These are phyloP conservation scores for Diadema setosum DNA, from an alignment of 35 echinoderm and acorn worm genomes.

Conservation along the genomic window DNA sequence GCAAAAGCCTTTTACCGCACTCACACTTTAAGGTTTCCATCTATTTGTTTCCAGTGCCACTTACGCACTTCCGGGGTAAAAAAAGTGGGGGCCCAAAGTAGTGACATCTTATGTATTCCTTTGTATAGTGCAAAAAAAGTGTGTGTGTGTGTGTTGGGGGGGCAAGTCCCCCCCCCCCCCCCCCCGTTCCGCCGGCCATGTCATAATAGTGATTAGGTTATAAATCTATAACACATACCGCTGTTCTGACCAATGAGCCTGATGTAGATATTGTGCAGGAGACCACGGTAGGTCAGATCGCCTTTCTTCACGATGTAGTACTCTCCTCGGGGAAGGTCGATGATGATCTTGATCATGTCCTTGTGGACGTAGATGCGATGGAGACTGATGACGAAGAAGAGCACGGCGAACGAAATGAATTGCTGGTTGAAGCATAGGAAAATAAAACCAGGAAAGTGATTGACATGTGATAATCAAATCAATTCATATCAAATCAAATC, in stretches of 20 bases:
- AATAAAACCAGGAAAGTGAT: too few relatives aligned
- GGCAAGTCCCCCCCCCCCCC: background rate
- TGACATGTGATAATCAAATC: too few relatives aligned
- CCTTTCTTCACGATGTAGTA: conserved; percentile 56
- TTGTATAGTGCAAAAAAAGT: too few relatives aligned
- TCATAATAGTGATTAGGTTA: background rate
- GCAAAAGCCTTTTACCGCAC: too few relatives aligned
- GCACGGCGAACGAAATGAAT: conserved; percentile 42
- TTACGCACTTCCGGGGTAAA: too few relatives aligned
- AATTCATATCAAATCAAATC: too few relatives aligned
- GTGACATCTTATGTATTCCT: too few relatives aligned
- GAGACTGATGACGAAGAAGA: conserved; percentile 25
- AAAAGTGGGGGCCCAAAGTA: too few relatives aligned
- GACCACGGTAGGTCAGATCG: conserved; percentile 55
- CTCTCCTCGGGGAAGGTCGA: conserved; percentile 37
- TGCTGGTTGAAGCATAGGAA: too few relatives aligned
- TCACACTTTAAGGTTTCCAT: too few relatives aligned
- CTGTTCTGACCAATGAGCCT: conserved; percentile 85
- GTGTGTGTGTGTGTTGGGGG: too few relatives aligned
- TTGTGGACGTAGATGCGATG: conserved; percentile 62
- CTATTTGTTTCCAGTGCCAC: too few relatives aligned
- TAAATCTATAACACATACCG: background rate
- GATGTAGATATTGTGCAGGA: conserved; percentile 92
- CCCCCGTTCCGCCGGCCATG: background rate
- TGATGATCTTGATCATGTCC: conserved; percentile 58